A percentile compares a stretch with the other conserved stretches of the same genome.
Conservation (phyloP, 2,113 vertebrate genomes). For the Alaudala cheleensis region DNA sequence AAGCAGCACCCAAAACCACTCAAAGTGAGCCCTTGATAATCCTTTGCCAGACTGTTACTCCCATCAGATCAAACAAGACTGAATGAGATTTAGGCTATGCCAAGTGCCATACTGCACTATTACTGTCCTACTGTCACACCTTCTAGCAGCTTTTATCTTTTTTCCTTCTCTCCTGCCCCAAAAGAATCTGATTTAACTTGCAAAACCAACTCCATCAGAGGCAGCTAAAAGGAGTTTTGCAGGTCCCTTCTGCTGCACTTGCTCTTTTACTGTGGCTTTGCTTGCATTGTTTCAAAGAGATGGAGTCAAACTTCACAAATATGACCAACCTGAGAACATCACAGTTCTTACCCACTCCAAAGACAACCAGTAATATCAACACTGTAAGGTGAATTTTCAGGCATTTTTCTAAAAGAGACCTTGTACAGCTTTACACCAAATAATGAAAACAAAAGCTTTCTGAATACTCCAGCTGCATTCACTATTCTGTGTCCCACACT, state of each 20-base stretch:
- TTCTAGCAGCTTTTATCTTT: background rate
- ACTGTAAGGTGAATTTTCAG: background rate
- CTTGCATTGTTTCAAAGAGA: background rate
- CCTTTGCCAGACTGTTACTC: background rate
- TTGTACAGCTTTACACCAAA: background rate
- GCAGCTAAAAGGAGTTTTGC: background rate
- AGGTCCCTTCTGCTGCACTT: background rate
- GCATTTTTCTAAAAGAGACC: background rate
- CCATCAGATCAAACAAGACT: conserved; percentile 15
- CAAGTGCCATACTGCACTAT: background rate
- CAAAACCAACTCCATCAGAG: background rate
- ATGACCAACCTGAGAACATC: background rate
- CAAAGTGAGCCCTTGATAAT: background rate
- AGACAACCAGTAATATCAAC: background rate
- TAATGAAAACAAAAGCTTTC: background rate
- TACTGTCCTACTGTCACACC: background rate
- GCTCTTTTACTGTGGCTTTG: background rate
- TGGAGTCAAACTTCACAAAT: background rate
- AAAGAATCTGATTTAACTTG: background rate
- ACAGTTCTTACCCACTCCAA: background rate
- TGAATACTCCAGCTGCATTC: background rate
- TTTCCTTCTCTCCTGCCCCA: background rate
- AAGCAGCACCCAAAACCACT: conserved; percentile 5
- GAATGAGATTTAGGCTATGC: background rate
- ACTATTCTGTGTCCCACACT: background rate